These are phyloP conservation scores for Malurus alboscapulatus DNA, from an alignment of 2,113 vertebrate genomes.

Conservation along the genomic window DNA sequence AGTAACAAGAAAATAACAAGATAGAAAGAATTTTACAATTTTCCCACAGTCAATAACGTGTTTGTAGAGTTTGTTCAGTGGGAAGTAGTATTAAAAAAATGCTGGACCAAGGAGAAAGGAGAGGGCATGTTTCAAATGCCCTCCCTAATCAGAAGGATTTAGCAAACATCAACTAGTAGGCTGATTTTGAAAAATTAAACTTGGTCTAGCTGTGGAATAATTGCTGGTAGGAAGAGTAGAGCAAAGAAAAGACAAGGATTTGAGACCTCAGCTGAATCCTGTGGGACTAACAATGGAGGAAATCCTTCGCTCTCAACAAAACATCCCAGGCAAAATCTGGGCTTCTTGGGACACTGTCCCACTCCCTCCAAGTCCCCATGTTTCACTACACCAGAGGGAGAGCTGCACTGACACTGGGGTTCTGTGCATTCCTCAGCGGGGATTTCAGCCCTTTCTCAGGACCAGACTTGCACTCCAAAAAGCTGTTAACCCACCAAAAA, in stretches of 20 bases:
- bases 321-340: not conserved
- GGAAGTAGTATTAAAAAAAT: not conserved
- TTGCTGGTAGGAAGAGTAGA: not conserved
- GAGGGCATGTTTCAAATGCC: not conserved
- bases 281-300: not conserved
- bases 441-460: not conserved
- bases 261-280: not conserved
- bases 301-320: not conserved
- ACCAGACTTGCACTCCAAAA: not conserved
- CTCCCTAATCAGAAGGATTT: not conserved
- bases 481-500: not conserved
- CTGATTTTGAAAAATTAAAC: not conserved
- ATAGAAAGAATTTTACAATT: not conserved
- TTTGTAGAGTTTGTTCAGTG: not conserved
- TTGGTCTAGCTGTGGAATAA: not conserved
- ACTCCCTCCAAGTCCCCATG: rapidly evolving
- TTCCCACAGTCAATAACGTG: not conserved
- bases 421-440: not conserved
- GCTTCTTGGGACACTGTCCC: not conserved
- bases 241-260: not conserved
- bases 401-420: not conserved
- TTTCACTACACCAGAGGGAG: not conserved
- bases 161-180: not conserved
- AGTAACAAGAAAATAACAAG: not conserved
- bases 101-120: not conserved